Evolutionary conservation across 2,797 vertebrate species (phyloP).

Genomic region (Danio tinwini): DNA sequence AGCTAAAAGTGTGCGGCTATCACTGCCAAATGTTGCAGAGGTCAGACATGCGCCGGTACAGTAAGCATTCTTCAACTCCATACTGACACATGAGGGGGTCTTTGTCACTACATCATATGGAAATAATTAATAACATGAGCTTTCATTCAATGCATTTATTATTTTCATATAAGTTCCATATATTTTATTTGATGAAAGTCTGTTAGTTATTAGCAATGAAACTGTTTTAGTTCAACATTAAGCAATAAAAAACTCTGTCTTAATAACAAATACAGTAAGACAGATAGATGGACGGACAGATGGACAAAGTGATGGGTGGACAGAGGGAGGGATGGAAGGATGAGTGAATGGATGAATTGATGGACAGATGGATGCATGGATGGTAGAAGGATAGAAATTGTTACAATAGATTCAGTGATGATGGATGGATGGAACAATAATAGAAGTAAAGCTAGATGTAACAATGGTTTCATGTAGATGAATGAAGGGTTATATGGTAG

Average conservation of each 20-base stretch:
- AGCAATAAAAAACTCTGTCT: not conserved
- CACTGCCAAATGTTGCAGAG: slow-evolving; percentile 67
- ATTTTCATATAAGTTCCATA: not conserved
- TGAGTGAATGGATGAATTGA: no score
- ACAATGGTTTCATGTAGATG: no score
- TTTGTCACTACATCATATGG: not conserved
- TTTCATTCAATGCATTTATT: not conserved
- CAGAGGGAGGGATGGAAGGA: no score
- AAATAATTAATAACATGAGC: not conserved
- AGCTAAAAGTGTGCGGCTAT: slow-evolving; percentile 63
- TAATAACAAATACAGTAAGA: not conserved
- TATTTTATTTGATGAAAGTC: not conserved
- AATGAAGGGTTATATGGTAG: no score
- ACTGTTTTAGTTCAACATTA: not conserved
- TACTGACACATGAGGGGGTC: slow-evolving; percentile 10
- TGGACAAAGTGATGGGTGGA: not conserved
- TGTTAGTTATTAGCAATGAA: not conserved
- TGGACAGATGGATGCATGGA: no score
- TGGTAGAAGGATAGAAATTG: no score
- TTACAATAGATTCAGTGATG: no score
- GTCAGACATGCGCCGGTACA: slow-evolving; percentile 35
- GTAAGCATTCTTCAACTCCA: not conserved
- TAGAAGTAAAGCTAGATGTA: no score
- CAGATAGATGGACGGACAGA: not conserved
- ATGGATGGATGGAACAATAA: no score